phyloP scores from a whole-genome alignment of 2,888 invertebrate species.

The Scaptomyza reducta region DNA sequence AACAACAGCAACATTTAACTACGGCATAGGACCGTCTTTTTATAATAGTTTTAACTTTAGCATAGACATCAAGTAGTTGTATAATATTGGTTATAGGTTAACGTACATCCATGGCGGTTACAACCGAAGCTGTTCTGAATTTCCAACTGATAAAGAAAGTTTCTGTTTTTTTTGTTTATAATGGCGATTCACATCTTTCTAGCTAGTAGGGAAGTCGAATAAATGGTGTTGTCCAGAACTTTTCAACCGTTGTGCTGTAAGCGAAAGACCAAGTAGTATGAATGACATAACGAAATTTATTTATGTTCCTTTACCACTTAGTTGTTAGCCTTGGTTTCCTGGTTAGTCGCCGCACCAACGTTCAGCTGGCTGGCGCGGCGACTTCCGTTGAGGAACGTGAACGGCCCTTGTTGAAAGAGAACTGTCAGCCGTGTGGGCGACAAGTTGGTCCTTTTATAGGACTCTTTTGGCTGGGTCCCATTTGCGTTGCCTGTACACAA shows the following conservation, averaged over 20 bases:
- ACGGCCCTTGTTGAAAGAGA: conserved; percentile 8
- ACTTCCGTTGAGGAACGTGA: not conserved
- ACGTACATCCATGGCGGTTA: conserved; percentile 22
- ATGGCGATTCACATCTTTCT: conserved; percentile 39
- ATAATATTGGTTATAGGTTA: conserved; percentile 1
- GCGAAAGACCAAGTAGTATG: not conserved
- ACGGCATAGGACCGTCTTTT: conserved; percentile 43
- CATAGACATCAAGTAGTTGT: conserved; percentile 18
- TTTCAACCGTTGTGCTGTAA: not conserved
- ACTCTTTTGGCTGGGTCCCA: conserved; percentile 40
- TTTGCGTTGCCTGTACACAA: conserved; percentile 52
- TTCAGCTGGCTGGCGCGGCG: conserved; percentile 3
- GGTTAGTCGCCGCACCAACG: conserved; percentile 2
- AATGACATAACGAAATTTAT: not conserved
- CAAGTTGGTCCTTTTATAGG: conserved; percentile 61
- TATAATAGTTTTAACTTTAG: conserved; percentile 24
- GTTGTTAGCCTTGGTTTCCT: not conserved
- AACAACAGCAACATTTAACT: conserved; percentile 79
- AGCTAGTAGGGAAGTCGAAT: conserved; percentile 57
- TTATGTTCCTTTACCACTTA: not conserved
- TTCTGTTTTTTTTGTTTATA: not conserved
- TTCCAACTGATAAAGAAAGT: conserved; percentile 14
- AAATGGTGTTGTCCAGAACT: not conserved
- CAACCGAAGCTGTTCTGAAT: conserved; percentile 33
- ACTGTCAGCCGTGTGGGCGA: conserved; percentile 46